phyloP scores from a whole-genome alignment of 2,113 vertebrate species.

The Jacana jacana region DNA sequence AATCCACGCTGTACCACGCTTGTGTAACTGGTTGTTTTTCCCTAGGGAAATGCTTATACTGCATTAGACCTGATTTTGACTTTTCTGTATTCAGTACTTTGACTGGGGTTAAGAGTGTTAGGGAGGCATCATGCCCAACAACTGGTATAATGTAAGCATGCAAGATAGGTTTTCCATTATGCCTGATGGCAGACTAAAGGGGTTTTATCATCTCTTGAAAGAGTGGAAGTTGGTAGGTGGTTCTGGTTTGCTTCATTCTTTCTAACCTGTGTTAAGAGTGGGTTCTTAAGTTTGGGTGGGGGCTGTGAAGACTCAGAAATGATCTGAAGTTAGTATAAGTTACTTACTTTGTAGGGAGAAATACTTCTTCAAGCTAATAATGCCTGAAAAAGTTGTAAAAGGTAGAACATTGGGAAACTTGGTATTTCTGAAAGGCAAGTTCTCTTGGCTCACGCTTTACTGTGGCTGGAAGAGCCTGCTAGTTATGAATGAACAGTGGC shows the following conservation, averaged over 20 bases:
- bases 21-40: slow-evolving; percentile 10
- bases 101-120: not conserved
- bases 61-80: not conserved
- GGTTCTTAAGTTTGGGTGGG: not conserved
- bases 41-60: not conserved
- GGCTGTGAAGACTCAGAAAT: not conserved
- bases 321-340: not conserved
- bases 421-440: not conserved
- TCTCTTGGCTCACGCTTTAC: not conserved
- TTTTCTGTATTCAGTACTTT: not conserved
- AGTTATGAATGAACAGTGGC: not conserved
- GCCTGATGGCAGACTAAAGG: not conserved
- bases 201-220: not conserved
- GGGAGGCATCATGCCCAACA: not conserved
- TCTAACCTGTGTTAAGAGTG: not conserved
- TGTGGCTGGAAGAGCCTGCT: not conserved
- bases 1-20: not conserved
- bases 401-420: not conserved
- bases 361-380: not conserved
- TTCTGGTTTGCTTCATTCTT: not conserved
- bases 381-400: not conserved
- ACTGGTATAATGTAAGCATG: not conserved
- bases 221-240: not conserved
- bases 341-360: not conserved
- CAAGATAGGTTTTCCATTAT: not conserved